Conservation (phyloP, 2,888 invertebrate species). For the Chloroclysta siterata region DNA sequence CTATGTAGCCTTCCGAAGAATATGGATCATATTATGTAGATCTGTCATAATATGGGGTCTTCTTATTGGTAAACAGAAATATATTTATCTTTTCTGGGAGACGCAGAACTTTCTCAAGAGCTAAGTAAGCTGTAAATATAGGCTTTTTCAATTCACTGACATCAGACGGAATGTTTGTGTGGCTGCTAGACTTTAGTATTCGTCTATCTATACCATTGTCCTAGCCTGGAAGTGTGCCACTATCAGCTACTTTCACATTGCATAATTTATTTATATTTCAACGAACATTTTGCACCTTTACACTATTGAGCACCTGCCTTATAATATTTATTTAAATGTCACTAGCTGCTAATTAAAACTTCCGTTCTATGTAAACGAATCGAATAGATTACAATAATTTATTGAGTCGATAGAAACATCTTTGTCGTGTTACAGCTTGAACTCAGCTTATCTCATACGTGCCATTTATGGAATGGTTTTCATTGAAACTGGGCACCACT, state of each 20-base stretch:
- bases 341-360: conserved; percentile 14
- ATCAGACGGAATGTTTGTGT: not conserved
- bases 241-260: conserved; percentile 11
- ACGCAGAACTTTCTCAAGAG: too few species aligned
- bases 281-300: conserved; percentile 23
- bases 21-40: not conserved
- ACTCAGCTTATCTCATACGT: conserved; percentile 32
- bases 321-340: conserved; percentile 9
- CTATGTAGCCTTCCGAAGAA: not conserved
- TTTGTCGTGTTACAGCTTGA: conserved; percentile 29
- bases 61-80: not conserved
- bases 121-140: not conserved
- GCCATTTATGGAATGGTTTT: conserved; percentile 34
- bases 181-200: not conserved
- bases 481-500: conserved; percentile 35
- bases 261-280: conserved; percentile 21
- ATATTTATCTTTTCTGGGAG: too few species aligned
- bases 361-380: conserved; percentile 25
- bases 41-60: not conserved
- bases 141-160: not conserved
- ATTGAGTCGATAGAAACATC: conserved; percentile 5
- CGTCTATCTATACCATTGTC: conserved; percentile 3
- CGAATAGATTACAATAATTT: conserved; percentile 25
- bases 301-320: conserved; percentile 18
- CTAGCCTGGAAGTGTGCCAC: conserved; percentile 6